A percentile compares a stretch with the other conserved stretches of the same genome.
Evolutionary conservation across 1,140 invertebrate species (phyloP).

Genomic region (Halictus rubicundus): DNA sequence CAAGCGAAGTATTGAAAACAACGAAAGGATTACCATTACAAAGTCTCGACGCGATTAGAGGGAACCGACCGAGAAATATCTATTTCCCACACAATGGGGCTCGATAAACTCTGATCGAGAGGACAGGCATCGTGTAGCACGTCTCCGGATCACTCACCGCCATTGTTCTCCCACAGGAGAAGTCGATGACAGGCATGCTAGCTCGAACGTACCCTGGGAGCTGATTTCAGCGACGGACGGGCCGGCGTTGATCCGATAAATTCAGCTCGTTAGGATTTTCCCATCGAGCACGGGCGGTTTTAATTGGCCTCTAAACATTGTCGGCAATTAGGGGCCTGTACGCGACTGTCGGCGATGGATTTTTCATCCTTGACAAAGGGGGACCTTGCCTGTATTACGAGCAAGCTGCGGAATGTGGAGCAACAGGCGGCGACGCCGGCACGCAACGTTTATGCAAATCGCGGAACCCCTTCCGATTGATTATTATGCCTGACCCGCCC

Average conservation of each 20-base stretch:
- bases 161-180: neutral
- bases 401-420: conserved; percentile 60
- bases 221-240: neutral
- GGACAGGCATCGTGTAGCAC: conserved; percentile 19
- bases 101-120: conserved; percentile 3
- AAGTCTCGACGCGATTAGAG: neutral
- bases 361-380: conserved; percentile 63
- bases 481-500: conserved; percentile 2
- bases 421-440: conserved; percentile 47
- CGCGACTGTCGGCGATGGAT: conserved; percentile 16
- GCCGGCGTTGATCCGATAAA: neutral
- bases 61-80: neutral
- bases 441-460: conserved; percentile 62
- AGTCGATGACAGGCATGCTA: neutral
- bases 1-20: no score
- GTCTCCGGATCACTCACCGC: neutral
- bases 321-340: conserved; percentile 27
- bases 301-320: conserved; percentile 27
- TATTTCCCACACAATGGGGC: conserved; percentile 1
- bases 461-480: conserved; percentile 30
- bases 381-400: conserved; percentile 61
- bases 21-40: neutral
- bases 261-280: conserved; percentile 1
- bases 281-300: neutral
- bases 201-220: neutral